A percentile compares a stretch with the other conserved stretches of the same genome.
Conservation (phyloP, 1,140 invertebrate genomes). For the Bombus breviceps region DNA sequence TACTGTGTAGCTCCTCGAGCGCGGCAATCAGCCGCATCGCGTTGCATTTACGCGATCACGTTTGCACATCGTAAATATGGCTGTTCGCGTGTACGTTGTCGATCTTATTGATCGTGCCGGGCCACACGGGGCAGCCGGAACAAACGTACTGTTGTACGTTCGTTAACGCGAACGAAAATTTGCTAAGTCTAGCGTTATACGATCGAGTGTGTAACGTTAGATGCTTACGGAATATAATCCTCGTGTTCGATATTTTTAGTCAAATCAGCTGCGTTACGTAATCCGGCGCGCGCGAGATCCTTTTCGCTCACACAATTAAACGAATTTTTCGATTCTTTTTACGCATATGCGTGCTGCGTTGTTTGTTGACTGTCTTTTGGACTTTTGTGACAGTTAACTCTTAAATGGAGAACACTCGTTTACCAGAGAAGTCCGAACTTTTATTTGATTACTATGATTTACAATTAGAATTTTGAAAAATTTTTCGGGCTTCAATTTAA, state of each 20-base stretch:
- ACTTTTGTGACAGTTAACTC: no score
- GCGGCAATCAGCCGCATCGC: background rate
- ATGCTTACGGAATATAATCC: slow-evolving; percentile 47
- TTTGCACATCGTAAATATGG: slow-evolving; percentile 37
- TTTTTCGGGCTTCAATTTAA: no score
- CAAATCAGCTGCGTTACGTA: slow-evolving; percentile 30
- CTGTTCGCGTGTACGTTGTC: slow-evolving; percentile 19
- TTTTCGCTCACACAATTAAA: background rate
- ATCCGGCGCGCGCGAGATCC: background rate
- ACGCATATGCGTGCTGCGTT: no score
- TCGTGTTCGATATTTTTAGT: slow-evolving; percentile 36
- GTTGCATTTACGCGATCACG: background rate
- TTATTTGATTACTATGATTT: no score
- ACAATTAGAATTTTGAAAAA: no score
- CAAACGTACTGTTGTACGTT: background rate
- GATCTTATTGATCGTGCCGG: slow-evolving; percentile 36
- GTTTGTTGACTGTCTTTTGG: no score
- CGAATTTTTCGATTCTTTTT: background rate
- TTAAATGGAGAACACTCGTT: no score
- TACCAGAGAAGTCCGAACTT: no score
- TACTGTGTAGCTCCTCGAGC: background rate
- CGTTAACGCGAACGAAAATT: slow-evolving; percentile 29
- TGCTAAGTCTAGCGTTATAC: slow-evolving; percentile 17
- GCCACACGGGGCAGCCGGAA: background rate
- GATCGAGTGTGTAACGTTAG: slow-evolving; percentile 38